phyloP scores from a whole-genome alignment of 2,888 invertebrate genomes.

The Exephanes ischioxanthus region DNA sequence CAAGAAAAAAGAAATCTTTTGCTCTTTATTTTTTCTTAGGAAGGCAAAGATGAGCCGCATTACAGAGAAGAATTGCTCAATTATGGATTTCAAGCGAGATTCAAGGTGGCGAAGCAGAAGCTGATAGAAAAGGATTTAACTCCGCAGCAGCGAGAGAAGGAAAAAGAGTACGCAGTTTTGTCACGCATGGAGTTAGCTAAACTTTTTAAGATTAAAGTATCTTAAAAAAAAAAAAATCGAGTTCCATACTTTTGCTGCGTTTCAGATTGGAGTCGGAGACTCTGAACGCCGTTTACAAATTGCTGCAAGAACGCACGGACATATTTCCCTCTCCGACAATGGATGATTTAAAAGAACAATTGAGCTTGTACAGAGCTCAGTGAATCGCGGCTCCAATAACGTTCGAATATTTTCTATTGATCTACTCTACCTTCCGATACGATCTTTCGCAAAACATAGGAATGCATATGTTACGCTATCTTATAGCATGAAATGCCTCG shows the following conservation, averaged over 20 bases:
- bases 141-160: slow-evolving; percentile 66
- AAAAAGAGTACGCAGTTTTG: slow-evolving; percentile 64
- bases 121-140: slow-evolving; percentile 67
- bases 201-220: background rate
- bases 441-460: background rate
- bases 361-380: slow-evolving; percentile 68
- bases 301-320: slow-evolving; percentile 66
- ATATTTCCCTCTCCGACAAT: slow-evolving; percentile 67
- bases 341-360: slow-evolving; percentile 69
- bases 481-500: slow-evolving; percentile 25
- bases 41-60: slow-evolving; percentile 37
- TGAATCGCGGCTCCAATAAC: slow-evolving; percentile 49
- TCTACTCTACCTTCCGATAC: background rate
- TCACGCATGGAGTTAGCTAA: background rate
- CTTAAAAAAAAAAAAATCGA: slow-evolving; percentile 3
- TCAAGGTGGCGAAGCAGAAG: slow-evolving; percentile 69
- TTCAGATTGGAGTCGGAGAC: slow-evolving; percentile 69
- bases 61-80: slow-evolving; percentile 52
- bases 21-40: slow-evolving; percentile 22
- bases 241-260: background rate
- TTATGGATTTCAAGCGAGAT: slow-evolving; percentile 68
- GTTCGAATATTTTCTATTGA: slow-evolving; percentile 20
- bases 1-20: background rate
- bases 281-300: slow-evolving; percentile 65
- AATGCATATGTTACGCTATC: slow-evolving; percentile 16